Evolutionary conservation across 2,797 vertebrate species (phyloP), one percentile per base, ranked within the genome.

Genomic region (Aulostomus chinensis): DNA sequence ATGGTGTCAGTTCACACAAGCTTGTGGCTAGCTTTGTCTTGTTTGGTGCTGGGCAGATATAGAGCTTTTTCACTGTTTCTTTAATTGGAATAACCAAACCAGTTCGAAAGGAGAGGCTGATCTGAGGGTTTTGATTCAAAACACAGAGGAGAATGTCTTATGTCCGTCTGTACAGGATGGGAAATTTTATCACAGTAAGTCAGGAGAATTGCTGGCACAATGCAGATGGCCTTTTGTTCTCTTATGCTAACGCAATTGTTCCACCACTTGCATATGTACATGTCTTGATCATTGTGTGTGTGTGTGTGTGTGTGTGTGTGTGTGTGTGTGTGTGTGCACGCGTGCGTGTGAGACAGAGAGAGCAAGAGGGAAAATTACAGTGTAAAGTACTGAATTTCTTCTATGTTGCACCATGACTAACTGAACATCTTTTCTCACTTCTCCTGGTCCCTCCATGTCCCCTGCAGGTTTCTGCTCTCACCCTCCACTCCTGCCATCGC

Each of bases 171-270:
- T 34, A 34, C 3, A 11, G 14, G 9, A 34, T 10, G 8, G 32
- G 9, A 34, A 16, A 16, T 34, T 34, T 34, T 16, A 34, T 34
- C 32, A 34, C 14, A 13, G 15, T 9, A 8, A 16, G 35, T 22
- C 35, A 38, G 18, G 16, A 11, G 33, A 21, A 38, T 13, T 4
- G 11, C n/a, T 12, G 18, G 12, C 6, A 21, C 35, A 13, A 22
- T 12, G 10, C 35, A 21, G 35, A 38, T 22, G 20, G 35, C 17
- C 38, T 54, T 52, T 52, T 41, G 7, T 41, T 25, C 20, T n/a
- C 29, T 21, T 45, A 25, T 24, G 17, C 12, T 26, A 9, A 30
- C 12, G 3, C 8, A n/a, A 32, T 35, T 58, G 26, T 47, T 42
- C 37, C 15, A 18, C 10, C 55, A 55, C 50, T 26, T 51, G 20